These are phyloP conservation scores for Myrmophylax atrothorax DNA, from an alignment of 2,113 vertebrate species.

Conservation along the genomic window DNA sequence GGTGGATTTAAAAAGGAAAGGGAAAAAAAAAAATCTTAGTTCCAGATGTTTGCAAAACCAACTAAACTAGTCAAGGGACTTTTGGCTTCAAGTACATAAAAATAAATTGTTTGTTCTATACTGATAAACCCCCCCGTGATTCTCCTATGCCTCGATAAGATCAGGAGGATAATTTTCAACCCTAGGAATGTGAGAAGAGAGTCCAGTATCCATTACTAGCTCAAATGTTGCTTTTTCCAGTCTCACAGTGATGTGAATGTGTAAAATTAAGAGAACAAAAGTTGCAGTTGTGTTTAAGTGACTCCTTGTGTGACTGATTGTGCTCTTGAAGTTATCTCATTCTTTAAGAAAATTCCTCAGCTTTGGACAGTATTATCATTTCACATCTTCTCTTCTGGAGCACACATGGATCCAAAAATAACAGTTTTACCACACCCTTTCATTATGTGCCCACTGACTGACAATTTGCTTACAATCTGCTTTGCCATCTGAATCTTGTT, in stretches of 20 bases:
- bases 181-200: neutral
- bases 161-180: neutral
- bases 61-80: neutral
- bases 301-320: neutral
- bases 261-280: neutral
- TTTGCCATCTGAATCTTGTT: neutral
- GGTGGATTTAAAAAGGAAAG: neutral
- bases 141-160: neutral
- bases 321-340: neutral
- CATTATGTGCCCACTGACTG: neutral
- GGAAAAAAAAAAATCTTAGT: neutral
- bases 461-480: conserved; percentile 2
- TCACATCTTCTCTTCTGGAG: neutral
- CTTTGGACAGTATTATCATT: neutral
- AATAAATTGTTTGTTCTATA: neutral
- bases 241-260: neutral
- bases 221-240: neutral
- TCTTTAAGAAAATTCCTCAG: neutral
- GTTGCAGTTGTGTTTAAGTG: neutral
- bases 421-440: neutral
- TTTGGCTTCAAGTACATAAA: neutral
- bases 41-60: neutral
- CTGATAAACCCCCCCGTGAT: neutral
- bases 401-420: neutral
- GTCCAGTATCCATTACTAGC: neutral